A percentile compares a stretch with the other conserved stretches of the same genome.
Evolutionary conservation across 2,113 vertebrate genomes (phyloP).

Genomic region (Nothoprocta perdicaria): DNA sequence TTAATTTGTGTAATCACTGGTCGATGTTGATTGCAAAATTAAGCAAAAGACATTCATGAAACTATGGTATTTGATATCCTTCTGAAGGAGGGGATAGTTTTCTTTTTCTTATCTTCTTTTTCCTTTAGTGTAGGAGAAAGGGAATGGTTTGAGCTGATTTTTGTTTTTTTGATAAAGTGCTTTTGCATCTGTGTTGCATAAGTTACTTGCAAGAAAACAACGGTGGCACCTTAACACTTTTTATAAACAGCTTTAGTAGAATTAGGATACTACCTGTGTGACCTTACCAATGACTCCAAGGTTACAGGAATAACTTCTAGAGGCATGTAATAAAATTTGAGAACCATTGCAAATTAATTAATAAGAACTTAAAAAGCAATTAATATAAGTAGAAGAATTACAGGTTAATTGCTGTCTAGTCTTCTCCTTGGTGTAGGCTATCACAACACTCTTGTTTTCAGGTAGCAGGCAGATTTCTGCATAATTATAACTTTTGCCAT

Average conservation of each 20-base stretch:
- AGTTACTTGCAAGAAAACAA: constrained; percentile 6
- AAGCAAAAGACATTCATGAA: neutral
- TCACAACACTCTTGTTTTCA: neutral
- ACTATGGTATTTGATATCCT: neutral
- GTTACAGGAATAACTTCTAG: neutral
- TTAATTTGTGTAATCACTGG: neutral
- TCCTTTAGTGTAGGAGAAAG: neutral
- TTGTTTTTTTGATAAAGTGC: neutral
- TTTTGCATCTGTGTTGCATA: neutral
- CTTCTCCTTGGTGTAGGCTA: neutral
- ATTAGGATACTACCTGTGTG: constrained; percentile 7
- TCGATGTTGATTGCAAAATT: neutral
- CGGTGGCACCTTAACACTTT: neutral
- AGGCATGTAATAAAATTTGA: neutral
- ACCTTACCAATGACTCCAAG: neutral
- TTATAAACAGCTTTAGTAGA: neutral
- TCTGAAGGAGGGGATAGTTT: neutral
- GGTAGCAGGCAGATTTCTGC: neutral
- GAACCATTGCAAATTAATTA: neutral
- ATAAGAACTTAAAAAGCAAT: neutral
- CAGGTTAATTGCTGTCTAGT: neutral
- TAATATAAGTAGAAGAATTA: neutral
- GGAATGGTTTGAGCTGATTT: neutral
- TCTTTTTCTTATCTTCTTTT: neutral
- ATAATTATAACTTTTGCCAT: neutral